A percentile compares a stretch with the other conserved stretches of the same genome.
Evolutionary conservation across 2,113 vertebrate genomes (phyloP).

Genomic region (Lanius collurio): DNA sequence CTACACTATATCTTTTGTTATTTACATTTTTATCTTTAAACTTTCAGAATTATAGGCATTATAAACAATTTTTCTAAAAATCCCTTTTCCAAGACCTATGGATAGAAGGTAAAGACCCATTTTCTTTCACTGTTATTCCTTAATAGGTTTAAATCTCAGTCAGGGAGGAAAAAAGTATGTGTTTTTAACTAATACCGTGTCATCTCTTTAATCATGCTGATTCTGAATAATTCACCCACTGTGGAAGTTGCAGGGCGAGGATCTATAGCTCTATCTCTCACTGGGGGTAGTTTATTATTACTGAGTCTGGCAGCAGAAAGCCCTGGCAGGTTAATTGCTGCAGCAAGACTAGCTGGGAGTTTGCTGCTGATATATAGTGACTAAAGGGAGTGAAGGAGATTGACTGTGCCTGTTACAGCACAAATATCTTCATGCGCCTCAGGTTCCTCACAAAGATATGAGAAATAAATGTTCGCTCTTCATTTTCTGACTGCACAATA

Average conservation of each 20-base stretch:
- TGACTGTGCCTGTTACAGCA: constrained; percentile 77
- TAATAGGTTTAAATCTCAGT: constrained; percentile 72
- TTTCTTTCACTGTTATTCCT: constrained; percentile 32
- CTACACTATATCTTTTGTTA: neutral
- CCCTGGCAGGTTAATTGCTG: constrained; percentile 82
- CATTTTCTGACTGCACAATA: constrained; percentile 81
- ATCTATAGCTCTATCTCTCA: constrained; percentile 74
- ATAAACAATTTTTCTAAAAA: constrained; percentile 57
- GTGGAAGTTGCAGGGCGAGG: constrained; percentile 65
- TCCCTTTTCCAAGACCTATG: constrained; percentile 10
- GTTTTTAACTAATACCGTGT: constrained; percentile 78
- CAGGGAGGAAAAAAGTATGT: constrained; percentile 20
- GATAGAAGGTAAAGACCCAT: neutral
- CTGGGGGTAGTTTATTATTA: constrained; percentile 74
- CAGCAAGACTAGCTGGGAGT: constrained; percentile 73
- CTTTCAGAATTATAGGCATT: constrained; percentile 53
- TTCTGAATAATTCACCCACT: constrained; percentile 79
- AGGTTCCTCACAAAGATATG: constrained; percentile 80
- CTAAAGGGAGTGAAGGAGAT: constrained; percentile 76
- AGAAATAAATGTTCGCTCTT: constrained; percentile 81
- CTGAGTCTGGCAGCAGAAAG: constrained; percentile 73
- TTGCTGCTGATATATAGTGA: constrained; percentile 76
- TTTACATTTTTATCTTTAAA: constrained; percentile 48
- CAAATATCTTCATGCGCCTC: constrained; percentile 81
- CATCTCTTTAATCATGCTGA: constrained; percentile 79